Conservation (phyloP, 2,113 vertebrate genomes). For the Muscicapa adusta region DNA sequence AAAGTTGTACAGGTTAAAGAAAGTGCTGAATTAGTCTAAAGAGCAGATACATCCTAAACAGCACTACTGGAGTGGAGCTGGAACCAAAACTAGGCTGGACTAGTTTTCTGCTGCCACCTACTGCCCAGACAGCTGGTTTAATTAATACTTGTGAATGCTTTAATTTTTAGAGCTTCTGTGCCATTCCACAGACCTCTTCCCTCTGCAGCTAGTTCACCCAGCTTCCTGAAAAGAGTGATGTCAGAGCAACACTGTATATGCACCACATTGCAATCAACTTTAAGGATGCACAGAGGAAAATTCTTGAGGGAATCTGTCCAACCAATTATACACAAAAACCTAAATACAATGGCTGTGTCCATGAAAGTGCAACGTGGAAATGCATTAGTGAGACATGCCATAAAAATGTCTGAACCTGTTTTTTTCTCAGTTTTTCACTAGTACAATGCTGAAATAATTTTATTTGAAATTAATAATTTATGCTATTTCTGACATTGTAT, state of each 20-base stretch:
- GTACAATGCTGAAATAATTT: background rate
- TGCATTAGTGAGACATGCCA: background rate
- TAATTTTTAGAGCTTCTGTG: background rate
- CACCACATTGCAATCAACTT: background rate
- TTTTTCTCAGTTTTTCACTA: background rate
- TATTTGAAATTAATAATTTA: background rate
- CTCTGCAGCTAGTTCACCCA: background rate
- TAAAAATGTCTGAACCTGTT: background rate
- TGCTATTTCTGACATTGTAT: background rate
- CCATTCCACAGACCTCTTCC: background rate
- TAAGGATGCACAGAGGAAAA: background rate
- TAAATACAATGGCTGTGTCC: background rate
- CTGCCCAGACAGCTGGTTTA: background rate
- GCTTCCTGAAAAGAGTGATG: background rate
- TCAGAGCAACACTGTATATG: background rate
- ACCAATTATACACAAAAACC: background rate
- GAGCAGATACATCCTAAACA: background rate
- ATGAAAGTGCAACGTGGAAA: background rate
- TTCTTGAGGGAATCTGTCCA: background rate
- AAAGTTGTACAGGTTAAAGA: background rate
- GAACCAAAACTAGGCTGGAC: background rate
- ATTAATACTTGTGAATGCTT: background rate
- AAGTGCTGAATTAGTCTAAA: background rate
- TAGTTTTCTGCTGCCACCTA: conserved; percentile 55
- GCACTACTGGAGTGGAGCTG: background rate